phyloP scores from a whole-genome alignment of 2,113 vertebrate genomes.

The Pachyramphus minor region DNA sequence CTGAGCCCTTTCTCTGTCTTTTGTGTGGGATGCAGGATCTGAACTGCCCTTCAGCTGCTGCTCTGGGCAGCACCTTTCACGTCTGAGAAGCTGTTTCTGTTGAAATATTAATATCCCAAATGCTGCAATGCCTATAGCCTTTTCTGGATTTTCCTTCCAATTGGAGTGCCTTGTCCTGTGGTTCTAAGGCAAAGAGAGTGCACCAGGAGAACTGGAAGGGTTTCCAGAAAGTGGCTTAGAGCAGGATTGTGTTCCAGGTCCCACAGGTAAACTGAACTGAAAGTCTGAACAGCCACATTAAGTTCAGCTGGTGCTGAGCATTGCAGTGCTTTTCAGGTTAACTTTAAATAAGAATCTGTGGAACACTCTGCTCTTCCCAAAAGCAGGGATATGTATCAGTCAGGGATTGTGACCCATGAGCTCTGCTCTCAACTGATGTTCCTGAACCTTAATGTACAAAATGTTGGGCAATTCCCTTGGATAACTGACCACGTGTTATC shows the following conservation, averaged over 20 bases:
- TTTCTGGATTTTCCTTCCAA: background rate
- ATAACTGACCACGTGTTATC: background rate
- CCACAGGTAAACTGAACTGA: background rate
- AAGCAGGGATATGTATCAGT: fast-evolving
- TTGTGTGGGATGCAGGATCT: background rate
- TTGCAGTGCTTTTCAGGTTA: background rate
- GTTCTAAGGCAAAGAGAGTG: background rate
- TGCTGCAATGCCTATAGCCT: background rate
- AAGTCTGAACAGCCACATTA: background rate
- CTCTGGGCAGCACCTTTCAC: background rate
- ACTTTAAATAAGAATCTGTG: background rate
- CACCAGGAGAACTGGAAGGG: fast-evolving
- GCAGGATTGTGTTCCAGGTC: background rate
- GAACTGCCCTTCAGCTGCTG: background rate
- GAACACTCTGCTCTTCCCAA: background rate
- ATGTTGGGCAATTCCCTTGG: background rate
- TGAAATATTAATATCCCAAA: background rate
- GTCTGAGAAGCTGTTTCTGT: background rate
- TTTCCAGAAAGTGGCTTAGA: background rate
- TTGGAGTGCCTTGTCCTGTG: background rate
- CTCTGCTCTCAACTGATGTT: background rate
- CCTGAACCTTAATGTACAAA: background rate
- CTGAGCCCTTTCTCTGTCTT: background rate
- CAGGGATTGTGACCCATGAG: background rate
- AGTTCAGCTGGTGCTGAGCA: background rate